phyloP scores from a whole-genome alignment of 2,113 vertebrate species.

The Poeciliopsis occidentalis region DNA sequence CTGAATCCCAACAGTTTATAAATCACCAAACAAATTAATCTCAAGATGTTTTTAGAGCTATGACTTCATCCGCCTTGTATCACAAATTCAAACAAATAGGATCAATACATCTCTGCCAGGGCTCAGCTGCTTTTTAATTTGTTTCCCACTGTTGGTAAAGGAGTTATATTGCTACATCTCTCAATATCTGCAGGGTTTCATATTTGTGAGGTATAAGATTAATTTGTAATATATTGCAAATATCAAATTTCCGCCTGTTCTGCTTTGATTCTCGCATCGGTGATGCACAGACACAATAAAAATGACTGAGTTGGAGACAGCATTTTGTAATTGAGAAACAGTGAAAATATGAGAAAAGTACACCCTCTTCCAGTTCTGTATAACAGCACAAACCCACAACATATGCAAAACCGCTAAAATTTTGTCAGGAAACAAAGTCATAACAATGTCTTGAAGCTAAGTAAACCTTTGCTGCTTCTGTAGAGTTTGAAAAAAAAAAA shows the following conservation, averaged over 20 bases:
- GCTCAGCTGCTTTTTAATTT: constrained; percentile 35
- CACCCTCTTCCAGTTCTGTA: too few species aligned
- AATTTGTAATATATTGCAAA: constrained; percentile 4
- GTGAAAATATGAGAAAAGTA: neutral
- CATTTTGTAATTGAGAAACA: neutral
- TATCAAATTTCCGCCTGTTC: neutral
- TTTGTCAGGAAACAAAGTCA: neutral
- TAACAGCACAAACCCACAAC: neutral
- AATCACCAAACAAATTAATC: constrained; percentile 49
- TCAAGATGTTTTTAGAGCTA: constrained; percentile 33
- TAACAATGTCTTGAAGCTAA: neutral
- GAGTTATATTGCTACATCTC: constrained; percentile 14
- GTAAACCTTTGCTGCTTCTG: neutral
- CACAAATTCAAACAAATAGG: constrained; percentile 29
- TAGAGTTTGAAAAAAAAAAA: too few species aligned
- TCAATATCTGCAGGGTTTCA: constrained; percentile 26
- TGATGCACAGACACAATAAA: neutral
- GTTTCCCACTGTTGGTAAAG: constrained; percentile 17
- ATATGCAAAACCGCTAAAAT: neutral
- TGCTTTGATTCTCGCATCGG: neutral
- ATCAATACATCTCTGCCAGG: constrained; percentile 49
- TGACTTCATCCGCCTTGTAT: constrained; percentile 33
- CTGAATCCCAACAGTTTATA: constrained; percentile 27
- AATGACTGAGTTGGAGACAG: neutral
- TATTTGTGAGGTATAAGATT: constrained; percentile 14